These are phyloP conservation scores for Vesta saturnalis DNA, from an alignment of 2,888 invertebrate genomes.

Conservation along the genomic window DNA sequence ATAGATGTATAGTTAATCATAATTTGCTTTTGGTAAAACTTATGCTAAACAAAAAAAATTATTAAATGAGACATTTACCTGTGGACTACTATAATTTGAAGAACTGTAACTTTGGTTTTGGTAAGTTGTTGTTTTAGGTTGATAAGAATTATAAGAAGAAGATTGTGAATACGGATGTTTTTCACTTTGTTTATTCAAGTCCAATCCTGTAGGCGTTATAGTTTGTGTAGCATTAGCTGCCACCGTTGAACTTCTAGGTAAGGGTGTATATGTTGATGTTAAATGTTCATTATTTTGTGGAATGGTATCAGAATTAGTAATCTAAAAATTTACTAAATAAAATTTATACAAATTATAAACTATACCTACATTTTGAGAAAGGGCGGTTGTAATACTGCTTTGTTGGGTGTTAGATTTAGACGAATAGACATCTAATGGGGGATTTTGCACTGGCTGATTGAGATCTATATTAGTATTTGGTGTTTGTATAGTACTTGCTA, in stretches of 20 bases:
- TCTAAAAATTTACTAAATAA: slow-evolving; percentile 45
- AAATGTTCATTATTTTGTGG: slow-evolving; percentile 60
- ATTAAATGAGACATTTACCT: slow-evolving; percentile 50
- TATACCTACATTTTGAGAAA: slow-evolving; percentile 59
- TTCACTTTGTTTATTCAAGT: slow-evolving; percentile 57
- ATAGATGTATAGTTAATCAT: no score
- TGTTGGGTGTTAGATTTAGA: slow-evolving; percentile 54
- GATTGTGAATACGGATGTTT: slow-evolving; percentile 61
- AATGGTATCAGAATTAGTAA: slow-evolving; percentile 60
- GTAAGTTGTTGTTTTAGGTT: slow-evolving; percentile 56
- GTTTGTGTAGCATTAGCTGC: slow-evolving; percentile 54
- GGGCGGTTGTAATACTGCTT: slow-evolving; percentile 62
- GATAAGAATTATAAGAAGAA: slow-evolving; percentile 60
- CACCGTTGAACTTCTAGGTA: slow-evolving; percentile 59
- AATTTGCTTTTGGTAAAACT: no score
- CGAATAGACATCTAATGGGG: slow-evolving; percentile 63
- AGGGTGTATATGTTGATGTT: slow-evolving; percentile 57
- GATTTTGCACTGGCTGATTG: slow-evolving; percentile 62
- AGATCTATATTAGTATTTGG: slow-evolving; percentile 55
- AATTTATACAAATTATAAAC: background rate
- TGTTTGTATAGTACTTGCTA: slow-evolving; percentile 54
- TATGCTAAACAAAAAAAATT: no score
- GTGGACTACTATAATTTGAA: slow-evolving; percentile 53
- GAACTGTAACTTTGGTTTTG: slow-evolving; percentile 50
- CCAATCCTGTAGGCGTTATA: slow-evolving; percentile 49